Base-by-base conservation (phyloP, 2,888 invertebrate genomes). In the Acanthosepion esculentum region DNA sequence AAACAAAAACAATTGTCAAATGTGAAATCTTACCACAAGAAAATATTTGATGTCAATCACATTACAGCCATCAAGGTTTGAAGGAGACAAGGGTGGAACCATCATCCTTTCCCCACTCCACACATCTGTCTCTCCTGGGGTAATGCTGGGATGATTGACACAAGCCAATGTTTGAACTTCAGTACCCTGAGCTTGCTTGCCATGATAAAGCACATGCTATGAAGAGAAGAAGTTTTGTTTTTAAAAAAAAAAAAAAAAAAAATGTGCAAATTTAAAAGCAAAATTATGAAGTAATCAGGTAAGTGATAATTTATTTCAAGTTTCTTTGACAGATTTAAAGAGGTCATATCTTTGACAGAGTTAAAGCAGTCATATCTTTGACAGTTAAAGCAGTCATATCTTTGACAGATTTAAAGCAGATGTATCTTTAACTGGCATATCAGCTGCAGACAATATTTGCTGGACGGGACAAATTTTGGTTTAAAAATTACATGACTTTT, bases 11-110 rank as follows among this genome's bases (percentile, higher is more conserved):
- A 33, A 91, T 20, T 33, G 15, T 29, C 26, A n/a, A 26, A 94
- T n/a, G 7, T 23, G n/a, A 41, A 55, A 23, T 55, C 96, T 95
- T 94, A 97, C 97, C 95, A 95, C 91, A 0, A 97, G 95, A 92
- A 94, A 95, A 97, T 99, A 99, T 96, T 98, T 98, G 96, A 99
- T 99, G 97, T 98, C 98, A 97, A 99, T 99, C 96, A 99, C 98
- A 97, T 99, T 99, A 97, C 99, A 99, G 95, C 99, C 99, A 96
- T 99, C 98, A 95, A 99, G 98, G 98, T 99, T 99, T 95, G 99
- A 99, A 91, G 99, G 99, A 95, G 99, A 99, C 96, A 99, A 98
- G 55, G 99, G 99, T 95, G 99, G 99, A 95, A 99, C 99, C 97
- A 99, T 98, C 94, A 94, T 55, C n/a, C 53, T 53, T 53, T 94